Base-by-base conservation (phyloP, 2,797 vertebrate species). In the Acomys russatus region DNA sequence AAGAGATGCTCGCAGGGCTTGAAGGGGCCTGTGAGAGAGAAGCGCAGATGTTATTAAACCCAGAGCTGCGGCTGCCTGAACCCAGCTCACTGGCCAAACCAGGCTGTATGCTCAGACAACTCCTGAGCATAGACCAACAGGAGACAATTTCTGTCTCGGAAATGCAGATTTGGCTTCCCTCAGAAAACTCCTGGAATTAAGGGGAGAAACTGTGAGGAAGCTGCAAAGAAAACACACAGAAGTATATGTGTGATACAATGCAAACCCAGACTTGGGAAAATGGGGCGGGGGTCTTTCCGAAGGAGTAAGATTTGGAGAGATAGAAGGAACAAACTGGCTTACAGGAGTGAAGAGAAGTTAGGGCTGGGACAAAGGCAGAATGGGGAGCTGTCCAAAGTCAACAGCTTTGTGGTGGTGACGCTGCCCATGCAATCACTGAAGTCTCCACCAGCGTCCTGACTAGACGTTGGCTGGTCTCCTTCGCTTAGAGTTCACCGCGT, bases 1-100 rank as follows among this genome's bases (percentile, higher is more conserved):
- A 99, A 98, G 90, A 99, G 99, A 73, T 99, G 98, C 91, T 99
- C 99, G 1, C 99, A 99, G 38, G 99, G 99, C 97, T 99, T 99
- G 98, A 99, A 99, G 78, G 99, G 99, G 98, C 99, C 99, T 99
- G 98, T 35, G 92, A 95, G 94, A 95, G 87, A 97, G 94, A 98
- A 78, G 33, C 22, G 12, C 35, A 9, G 76, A 12, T 15, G 0
- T 94, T 44, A 44, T 44, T 44, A 30, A 86, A 1, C 28, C 28
- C 22, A 0, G 5, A 90, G 54, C 77, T 23, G 28, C 70, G 92
- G 56, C 70, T 25, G 35, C 64, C 22, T 28, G 51, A 30, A n/a
- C 30, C 10, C 12, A 51, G 74, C 10, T 38, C 35, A 9, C 51
- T 38, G 66, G 61, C n/a, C 54, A 63, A 33, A 33, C 49, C 49